Evolutionary conservation across 2,888 invertebrate species (phyloP).

Genomic region (Platycheirus albimanus): DNA sequence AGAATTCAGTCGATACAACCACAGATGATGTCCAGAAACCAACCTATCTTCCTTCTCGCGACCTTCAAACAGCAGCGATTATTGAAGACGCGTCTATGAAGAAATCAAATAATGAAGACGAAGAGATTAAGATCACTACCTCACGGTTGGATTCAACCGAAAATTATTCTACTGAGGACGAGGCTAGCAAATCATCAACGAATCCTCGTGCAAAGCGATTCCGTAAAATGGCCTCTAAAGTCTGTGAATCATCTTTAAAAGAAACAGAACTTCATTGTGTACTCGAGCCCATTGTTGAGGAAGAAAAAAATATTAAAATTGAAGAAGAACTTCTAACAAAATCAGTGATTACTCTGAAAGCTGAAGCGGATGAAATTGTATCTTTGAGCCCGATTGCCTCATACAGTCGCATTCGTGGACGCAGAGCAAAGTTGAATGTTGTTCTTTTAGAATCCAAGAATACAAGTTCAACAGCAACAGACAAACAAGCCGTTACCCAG

Average conservation of each 20-base stretch:
- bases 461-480: background rate
- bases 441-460: constrained; percentile 7
- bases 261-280: background rate
- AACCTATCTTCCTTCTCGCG: too few relatives aligned
- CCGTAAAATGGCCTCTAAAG: background rate
- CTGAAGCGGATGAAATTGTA: constrained; percentile 34
- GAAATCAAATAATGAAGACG: constrained; percentile 10
- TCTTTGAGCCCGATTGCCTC: constrained; percentile 2
- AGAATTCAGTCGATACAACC: too few relatives aligned
- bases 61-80: too few relatives aligned
- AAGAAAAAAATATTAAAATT: constrained; percentile 4
- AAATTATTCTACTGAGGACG: constrained; percentile 8
- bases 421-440: constrained; percentile 32
- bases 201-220: background rate
- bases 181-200: background rate
- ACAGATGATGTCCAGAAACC: too few relatives aligned
- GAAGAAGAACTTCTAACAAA: background rate
- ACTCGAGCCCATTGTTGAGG: constrained; percentile 36
- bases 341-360: constrained; percentile 1
- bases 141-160: background rate
- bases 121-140: background rate
- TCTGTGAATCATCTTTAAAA: background rate
- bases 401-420: constrained; percentile 25
- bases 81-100: too few relatives aligned
- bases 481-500: background rate